A percentile compares a stretch with the other conserved stretches of the same genome.
phyloP scores from a whole-genome alignment of 2,113 vertebrate genomes.

The Pteropus alecto region DNA sequence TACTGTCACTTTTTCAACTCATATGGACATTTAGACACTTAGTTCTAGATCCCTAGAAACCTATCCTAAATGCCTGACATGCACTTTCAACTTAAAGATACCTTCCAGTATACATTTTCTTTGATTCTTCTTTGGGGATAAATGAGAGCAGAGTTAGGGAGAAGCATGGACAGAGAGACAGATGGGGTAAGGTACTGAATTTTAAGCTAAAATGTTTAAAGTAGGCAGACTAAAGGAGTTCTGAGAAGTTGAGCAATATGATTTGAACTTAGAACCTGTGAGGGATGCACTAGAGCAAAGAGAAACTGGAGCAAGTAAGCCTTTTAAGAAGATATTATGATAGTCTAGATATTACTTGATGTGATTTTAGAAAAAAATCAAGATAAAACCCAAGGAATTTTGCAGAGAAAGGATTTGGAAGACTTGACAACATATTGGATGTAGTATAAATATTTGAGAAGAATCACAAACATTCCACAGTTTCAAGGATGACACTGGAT shows the following conservation, averaged over 20 bases:
- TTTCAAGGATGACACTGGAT: neutral
- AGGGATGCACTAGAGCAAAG: neutral
- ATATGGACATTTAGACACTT: neutral
- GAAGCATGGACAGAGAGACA: neutral
- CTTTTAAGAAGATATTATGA: conserved; percentile 17
- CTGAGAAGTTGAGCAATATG: neutral
- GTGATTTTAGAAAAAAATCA: conserved; percentile 39
- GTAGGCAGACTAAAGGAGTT: neutral
- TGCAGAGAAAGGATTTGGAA: conserved; percentile 33
- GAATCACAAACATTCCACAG: neutral
- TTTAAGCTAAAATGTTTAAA: neutral
- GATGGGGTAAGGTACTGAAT: neutral
- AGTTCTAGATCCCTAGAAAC: neutral
- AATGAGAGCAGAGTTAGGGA: neutral
- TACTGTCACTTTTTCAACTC: neutral
- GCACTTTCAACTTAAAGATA: neutral
- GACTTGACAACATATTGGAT: neutral
- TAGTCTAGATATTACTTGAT: neutral
- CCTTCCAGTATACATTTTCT: neutral
- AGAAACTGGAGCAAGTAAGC: neutral
- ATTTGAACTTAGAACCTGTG: conserved; percentile 23
- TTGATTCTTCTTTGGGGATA: neutral
- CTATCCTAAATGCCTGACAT: neutral
- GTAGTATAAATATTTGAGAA: neutral
- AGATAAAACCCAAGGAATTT: neutral